Conservation (phyloP, 2,888 invertebrate species). For the Sphaerophoria taeniata region DNA sequence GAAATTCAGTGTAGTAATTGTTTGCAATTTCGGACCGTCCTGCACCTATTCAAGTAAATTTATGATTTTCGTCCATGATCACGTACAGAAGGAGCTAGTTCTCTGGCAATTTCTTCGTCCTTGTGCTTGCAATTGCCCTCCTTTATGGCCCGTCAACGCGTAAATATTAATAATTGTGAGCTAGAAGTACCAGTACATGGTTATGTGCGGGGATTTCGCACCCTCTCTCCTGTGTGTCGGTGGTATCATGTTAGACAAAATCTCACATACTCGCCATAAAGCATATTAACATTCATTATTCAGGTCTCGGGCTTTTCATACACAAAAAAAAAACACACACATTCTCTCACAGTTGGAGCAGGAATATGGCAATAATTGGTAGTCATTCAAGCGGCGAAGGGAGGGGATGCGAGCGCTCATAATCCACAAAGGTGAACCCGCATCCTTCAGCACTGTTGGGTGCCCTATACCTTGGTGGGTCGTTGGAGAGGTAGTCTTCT, state of each 20-base stretch:
- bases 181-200: slow-evolving; percentile 21
- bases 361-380: slow-evolving; percentile 35
- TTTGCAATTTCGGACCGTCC: slow-evolving; percentile 49
- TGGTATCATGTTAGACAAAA: slow-evolving; percentile 63
- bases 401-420: neutral
- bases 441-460: slow-evolving; percentile 53
- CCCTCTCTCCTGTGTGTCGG: neutral
- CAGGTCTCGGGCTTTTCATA: slow-evolving; percentile 67
- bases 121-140: neutral
- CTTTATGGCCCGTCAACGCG: slow-evolving; percentile 34
- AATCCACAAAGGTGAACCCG: slow-evolving; percentile 36
- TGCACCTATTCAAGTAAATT: slow-evolving; percentile 55
- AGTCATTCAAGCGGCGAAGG: slow-evolving; percentile 31
- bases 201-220: slow-evolving; percentile 1
- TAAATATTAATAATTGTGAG: slow-evolving; percentile 72
- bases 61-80: slow-evolving; percentile 62
- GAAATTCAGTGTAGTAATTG: slow-evolving; percentile 29
- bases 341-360: slow-evolving; percentile 23
- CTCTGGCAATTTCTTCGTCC: neutral
- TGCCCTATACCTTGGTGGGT: neutral
- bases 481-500: neutral
- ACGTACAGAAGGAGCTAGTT: slow-evolving; percentile 48
- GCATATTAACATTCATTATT: slow-evolving; percentile 75
- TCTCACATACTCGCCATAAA: slow-evolving; percentile 70
- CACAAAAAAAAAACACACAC: slow-evolving; percentile 1